Conservation (phyloP, 2,888 invertebrate species). For the Cerceris rybyensis region DNA sequence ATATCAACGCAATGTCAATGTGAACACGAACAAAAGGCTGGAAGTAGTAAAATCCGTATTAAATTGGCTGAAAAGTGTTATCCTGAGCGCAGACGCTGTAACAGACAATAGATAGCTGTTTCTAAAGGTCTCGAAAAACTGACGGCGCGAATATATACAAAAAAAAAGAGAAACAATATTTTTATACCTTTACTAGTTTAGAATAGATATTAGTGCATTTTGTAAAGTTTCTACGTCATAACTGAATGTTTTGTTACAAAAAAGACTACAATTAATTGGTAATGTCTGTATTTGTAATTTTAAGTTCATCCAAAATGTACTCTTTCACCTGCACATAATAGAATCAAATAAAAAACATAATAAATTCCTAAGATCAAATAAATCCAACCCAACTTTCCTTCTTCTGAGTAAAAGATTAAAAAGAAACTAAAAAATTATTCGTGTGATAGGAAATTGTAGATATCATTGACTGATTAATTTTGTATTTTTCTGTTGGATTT, state of each 20-base stretch:
- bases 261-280: background rate
- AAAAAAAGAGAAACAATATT: background rate
- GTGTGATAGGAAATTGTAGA: no score
- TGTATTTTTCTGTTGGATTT: background rate
- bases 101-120: background rate
- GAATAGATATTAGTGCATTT: background rate
- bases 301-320: no score
- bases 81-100: slow-evolving; percentile 12
- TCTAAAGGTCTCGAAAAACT: no score
- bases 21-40: slow-evolving; percentile 47
- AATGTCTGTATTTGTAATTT: no score
- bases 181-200: background rate
- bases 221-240: slow-evolving; percentile 14
- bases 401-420: no score
- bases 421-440: no score
- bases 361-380: no score
- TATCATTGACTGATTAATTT: no score
- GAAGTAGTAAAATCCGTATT: slow-evolving; percentile 53
- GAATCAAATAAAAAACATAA: no score
- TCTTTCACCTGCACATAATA: no score
- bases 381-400: no score
- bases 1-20: slow-evolving; percentile 52
- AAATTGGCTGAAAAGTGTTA: slow-evolving; percentile 55
- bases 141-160: no score
- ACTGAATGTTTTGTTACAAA: slow-evolving; percentile 22